A percentile compares a stretch with the other conserved stretches of the same genome.
Conservation (phyloP, 2,113 vertebrate species). For the Mungos mungo region DNA sequence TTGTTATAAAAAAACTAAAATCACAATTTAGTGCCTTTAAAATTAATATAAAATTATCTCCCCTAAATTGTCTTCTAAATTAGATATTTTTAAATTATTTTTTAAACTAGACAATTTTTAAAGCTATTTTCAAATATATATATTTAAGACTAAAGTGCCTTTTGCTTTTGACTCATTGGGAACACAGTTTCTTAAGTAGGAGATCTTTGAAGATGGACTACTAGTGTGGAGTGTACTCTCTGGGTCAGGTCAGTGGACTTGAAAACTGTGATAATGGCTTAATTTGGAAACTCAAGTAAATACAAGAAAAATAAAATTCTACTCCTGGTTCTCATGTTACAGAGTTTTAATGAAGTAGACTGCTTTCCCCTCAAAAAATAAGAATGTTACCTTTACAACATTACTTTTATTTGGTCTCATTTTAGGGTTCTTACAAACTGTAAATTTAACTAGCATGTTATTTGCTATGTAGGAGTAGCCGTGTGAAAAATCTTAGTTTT, state of each 20-base stretch:
- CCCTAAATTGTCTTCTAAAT: not conserved
- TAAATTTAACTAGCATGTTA: not conserved
- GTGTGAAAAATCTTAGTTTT: not conserved
- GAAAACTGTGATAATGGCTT: not conserved
- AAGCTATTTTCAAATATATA: not conserved
- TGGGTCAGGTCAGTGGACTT: not conserved
- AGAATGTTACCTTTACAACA: not conserved
- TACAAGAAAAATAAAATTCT: not conserved
- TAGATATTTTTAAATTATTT: not conserved
- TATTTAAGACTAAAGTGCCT: not conserved
- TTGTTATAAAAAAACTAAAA: conserved; percentile 18
- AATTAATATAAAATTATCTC: not conserved
- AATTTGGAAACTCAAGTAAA: conserved; percentile 14
- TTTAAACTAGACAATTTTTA: not conserved
- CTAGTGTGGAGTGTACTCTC: not conserved
- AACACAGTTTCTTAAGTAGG: not conserved
- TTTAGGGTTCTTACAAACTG: not conserved
- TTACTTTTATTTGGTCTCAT: not conserved
- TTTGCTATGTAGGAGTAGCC: not conserved
- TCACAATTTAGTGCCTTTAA: not conserved
- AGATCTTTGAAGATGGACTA: not conserved
- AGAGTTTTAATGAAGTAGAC: not conserved
- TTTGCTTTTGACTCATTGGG: not conserved
- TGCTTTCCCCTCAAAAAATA: not conserved
- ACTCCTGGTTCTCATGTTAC: not conserved